Percentiles rank a stretch among this genome's conserved stretches.
Evolutionary conservation across 1,140 invertebrate species (phyloP).

Genomic region (Drosophila lini): DNA sequence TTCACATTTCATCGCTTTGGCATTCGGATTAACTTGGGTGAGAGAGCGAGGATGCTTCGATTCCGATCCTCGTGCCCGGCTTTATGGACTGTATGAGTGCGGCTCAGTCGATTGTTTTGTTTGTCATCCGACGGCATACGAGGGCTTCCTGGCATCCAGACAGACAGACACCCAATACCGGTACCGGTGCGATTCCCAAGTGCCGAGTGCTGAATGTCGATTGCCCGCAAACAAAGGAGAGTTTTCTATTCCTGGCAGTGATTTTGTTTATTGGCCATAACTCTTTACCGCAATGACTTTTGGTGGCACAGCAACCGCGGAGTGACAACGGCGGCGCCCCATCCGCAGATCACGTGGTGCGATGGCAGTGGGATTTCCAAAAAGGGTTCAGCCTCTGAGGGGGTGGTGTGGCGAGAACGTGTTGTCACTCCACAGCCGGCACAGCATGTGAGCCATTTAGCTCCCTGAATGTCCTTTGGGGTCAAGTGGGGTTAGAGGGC

Average conservation of each 20-base stretch:
- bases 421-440: conserved; percentile 29
- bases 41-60: conserved; percentile 8
- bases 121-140: conserved; percentile 30
- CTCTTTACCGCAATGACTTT: conserved; percentile 74
- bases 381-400: conserved; percentile 6
- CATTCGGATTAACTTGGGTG: conserved; percentile 48
- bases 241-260: conserved; percentile 61
- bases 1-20: conserved; percentile 71
- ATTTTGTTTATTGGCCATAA: conserved; percentile 82
- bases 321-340: conserved; percentile 34
- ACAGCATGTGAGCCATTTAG: conserved; percentile 41
- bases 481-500: conserved; percentile 38
- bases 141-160: conserved; percentile 4
- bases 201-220: conserved; percentile 44
- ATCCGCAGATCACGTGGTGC: background rate
- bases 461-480: conserved; percentile 21
- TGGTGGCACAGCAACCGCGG: conserved; percentile 22
- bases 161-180: conserved; percentile 23
- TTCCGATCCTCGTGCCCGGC: conserved; percentile 25
- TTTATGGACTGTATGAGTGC: conserved; percentile 53
- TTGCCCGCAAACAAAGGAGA: conserved; percentile 51
- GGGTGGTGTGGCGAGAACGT: conserved; percentile 13
- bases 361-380: background rate
- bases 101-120: conserved; percentile 47
- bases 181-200: conserved; percentile 35